Percentiles rank a stretch among this genome's conserved stretches.
These are phyloP conservation scores for Trachelus iudaicus DNA, from an alignment of 2,888 invertebrate genomes.

Conservation along the genomic window DNA sequence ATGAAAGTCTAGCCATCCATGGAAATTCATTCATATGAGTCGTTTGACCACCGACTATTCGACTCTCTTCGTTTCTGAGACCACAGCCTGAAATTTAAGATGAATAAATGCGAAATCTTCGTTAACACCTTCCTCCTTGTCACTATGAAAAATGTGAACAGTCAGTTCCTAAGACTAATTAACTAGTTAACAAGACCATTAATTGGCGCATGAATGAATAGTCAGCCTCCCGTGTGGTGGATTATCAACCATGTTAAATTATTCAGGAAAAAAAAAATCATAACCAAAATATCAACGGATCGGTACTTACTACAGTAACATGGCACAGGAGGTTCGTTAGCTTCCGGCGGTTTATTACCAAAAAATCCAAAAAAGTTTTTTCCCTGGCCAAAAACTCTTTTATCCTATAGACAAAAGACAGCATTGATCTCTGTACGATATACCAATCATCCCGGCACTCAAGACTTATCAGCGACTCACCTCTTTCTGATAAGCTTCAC, in stretches of 20 bases:
- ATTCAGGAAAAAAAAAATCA: neutral
- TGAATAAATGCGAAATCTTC: neutral
- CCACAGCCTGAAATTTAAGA: slow-evolving; percentile 76
- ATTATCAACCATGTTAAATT: neutral
- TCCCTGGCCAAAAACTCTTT: slow-evolving; percentile 16
- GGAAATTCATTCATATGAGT: slow-evolving; percentile 85
- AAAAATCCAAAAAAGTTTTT: slow-evolving; percentile 68
- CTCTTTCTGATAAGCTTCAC: slow-evolving; percentile 18
- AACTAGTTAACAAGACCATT: neutral
- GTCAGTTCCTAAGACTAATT: neutral
- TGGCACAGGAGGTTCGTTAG: slow-evolving; percentile 68
- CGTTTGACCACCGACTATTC: slow-evolving; percentile 85
- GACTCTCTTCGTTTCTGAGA: slow-evolving; percentile 81
- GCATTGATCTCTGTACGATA: neutral
- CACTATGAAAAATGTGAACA: neutral
- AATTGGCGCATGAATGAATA: too few species aligned
- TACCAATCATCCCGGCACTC: neutral
- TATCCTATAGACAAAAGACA: neutral
- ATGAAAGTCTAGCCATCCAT: slow-evolving; percentile 88
- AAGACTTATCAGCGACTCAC: slow-evolving; percentile 18
- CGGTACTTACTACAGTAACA: slow-evolving; percentile 77
- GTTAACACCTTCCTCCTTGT: slow-evolving; percentile 4
- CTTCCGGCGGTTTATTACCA: slow-evolving; percentile 75
- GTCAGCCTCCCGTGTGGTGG: neutral
- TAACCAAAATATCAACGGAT: neutral